These are phyloP conservation scores for Wiebesia pumilae DNA, from an alignment of 1,140 invertebrate species.

Conservation along the genomic window DNA sequence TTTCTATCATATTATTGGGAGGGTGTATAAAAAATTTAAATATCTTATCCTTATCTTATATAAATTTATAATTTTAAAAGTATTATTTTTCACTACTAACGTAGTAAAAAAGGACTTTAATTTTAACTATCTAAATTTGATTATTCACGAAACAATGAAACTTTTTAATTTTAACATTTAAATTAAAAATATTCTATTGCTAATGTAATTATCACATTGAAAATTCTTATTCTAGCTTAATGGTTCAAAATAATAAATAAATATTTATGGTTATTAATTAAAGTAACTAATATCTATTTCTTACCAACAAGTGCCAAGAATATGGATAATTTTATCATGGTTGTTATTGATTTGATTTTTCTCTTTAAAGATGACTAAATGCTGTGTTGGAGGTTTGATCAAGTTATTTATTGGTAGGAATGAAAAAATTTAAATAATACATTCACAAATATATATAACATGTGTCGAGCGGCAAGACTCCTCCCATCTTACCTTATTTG, in stretches of 20 bases:
- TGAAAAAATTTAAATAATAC: background rate
- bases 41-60: too few relatives aligned
- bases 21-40: too few relatives aligned
- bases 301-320: background rate
- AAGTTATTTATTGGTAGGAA: background rate
- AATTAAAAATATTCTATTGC: background rate
- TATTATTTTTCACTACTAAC: too few relatives aligned
- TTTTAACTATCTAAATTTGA: too few relatives aligned
- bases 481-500: background rate
- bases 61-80: too few relatives aligned
- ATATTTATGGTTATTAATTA: background rate
- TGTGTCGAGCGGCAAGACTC: background rate
- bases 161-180: too few relatives aligned
- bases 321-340: slow-evolving; percentile 1
- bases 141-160: too few relatives aligned
- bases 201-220: background rate
- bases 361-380: background rate
- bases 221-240: background rate
- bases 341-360: background rate
- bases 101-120: too few relatives aligned
- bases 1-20: too few relatives aligned
- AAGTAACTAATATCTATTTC: background rate
- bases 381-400: background rate
- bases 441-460: background rate
- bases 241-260: background rate